Base-by-base conservation (phyloP, 2,797 vertebrate genomes). In the Scleropages formosus region DNA sequence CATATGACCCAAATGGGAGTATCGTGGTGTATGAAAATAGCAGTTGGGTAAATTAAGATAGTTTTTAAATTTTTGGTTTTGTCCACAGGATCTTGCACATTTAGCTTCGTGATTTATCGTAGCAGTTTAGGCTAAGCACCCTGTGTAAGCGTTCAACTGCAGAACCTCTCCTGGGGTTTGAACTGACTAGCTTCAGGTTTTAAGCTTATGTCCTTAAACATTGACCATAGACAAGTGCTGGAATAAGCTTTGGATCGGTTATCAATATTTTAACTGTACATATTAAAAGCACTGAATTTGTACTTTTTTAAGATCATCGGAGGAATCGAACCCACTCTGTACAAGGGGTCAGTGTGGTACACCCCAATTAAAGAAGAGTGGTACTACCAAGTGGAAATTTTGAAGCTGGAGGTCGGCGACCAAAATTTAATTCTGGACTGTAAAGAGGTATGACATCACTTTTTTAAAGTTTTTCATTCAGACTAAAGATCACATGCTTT, bases 331-430 rank as follows among this genome's bases (percentile, higher is more conserved):
- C 93, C 95, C 0, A 92, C 89, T 10, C 84, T 98, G 74, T 95
- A 95, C 82, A 88, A 0, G 0, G 98, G 96, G 59, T 85, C 94
- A 3, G 88, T 99, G 80, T 99, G 98, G 98, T 99, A 98, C 82
- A 99, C 97, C 4, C 94, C 96, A 0, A 89, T 99, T 74, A 87
- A 93, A 56, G 93, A 96, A 81, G 95, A 97, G 81, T 99, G 96
- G 97, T 99, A 99, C 82, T 99, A 98, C 82, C 97, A 99, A 79
- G 94, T 99, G 67, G 97, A 99, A 86, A 91, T 99, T 67, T 88
- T 99, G 80, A 99, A 96, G 73, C 84, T 99, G 84, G 97, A 99
- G 83, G 94, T 99, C 0, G 96, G 95, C 26, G 91, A 93, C 51
- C 91, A 95, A 80, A 96, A 92, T 80, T 90, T 99, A 0, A 91